Conservation (phyloP, 1,140 invertebrate species). For the Drosophila santomea region DNA sequence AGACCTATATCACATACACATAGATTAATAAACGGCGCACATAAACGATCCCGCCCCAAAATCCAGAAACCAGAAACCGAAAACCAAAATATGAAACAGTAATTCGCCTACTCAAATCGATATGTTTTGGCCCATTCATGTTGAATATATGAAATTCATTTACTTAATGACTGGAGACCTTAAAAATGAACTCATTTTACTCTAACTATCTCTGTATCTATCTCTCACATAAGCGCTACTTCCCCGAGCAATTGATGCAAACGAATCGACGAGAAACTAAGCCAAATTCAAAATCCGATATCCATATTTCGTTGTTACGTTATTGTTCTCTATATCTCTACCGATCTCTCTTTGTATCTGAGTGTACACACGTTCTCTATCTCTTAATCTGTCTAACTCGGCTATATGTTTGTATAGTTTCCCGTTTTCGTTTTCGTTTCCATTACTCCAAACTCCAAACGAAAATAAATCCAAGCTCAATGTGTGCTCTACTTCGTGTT, state of each 20-base stretch:
- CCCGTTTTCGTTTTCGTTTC: conserved; percentile 66
- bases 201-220: conserved; percentile 53
- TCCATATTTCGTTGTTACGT: conserved; percentile 49
- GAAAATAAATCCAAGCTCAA: conserved; percentile 49
- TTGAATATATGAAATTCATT: conserved; percentile 53
- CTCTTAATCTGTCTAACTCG: conserved; percentile 53
- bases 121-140: conserved; percentile 70
- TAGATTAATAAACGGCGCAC: conserved; percentile 52
- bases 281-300: conserved; percentile 54
- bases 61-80: neutral
- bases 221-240: conserved; percentile 53
- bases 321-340: conserved; percentile 40
- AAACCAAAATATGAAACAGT: conserved; percentile 41
- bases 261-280: conserved; percentile 45
- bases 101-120: conserved; percentile 56
- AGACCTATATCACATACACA: conserved; percentile 49
- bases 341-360: conserved; percentile 50
- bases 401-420: conserved; percentile 71
- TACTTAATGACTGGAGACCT: conserved; percentile 83
- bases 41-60: conserved; percentile 39
- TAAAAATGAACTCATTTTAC: conserved; percentile 50
- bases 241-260: conserved; percentile 49
- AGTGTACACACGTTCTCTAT: conserved; percentile 52
- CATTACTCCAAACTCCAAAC: conserved; percentile 33
- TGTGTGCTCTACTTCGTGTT: conserved; percentile 59